These are phyloP conservation scores for Alsophila aescularia DNA, from an alignment of 2,888 invertebrate genomes.

Conservation along the genomic window DNA sequence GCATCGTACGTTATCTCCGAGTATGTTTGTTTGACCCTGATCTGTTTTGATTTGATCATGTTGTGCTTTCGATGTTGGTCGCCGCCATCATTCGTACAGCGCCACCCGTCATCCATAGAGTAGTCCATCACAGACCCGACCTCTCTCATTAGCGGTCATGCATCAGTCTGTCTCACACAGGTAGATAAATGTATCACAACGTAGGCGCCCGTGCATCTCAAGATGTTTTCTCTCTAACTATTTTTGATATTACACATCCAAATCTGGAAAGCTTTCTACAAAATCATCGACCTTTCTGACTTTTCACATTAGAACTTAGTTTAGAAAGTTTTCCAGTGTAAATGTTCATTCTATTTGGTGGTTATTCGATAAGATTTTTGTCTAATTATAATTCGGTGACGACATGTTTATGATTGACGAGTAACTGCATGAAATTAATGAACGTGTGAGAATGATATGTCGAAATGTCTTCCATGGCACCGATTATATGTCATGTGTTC, in stretches of 20 bases:
- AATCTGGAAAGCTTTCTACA: constrained; percentile 79
- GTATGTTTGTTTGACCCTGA: constrained; percentile 67
- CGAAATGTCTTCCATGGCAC: constrained; percentile 80
- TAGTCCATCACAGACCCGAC: constrained; percentile 73
- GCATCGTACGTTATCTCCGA: constrained; percentile 74
- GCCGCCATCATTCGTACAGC: constrained; percentile 72
- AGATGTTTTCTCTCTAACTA: constrained; percentile 60
- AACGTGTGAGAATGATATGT: constrained; percentile 54
- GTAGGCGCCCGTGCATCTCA: constrained; percentile 80
- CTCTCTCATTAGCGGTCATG: constrained; percentile 78
- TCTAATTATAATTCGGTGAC: constrained; percentile 56
- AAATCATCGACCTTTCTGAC: constrained; percentile 56
- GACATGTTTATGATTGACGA: constrained; percentile 40
- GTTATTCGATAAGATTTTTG: constrained; percentile 61
- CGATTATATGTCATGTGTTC: constrained; percentile 57
- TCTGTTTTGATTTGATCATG: constrained; percentile 71
- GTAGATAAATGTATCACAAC: constrained; percentile 84
- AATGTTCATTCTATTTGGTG: constrained; percentile 50
- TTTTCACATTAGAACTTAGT: constrained; percentile 63
- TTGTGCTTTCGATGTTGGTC: constrained; percentile 82
- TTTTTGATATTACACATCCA: constrained; percentile 56
- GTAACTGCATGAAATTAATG: constrained; percentile 40
- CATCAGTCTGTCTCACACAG: constrained; percentile 75
- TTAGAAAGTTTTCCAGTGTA: constrained; percentile 81
- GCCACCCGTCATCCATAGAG: constrained; percentile 68